These are phyloP conservation scores for Coturnix japonica DNA, from an alignment of 2,113 vertebrate genomes.

Conservation along the genomic window DNA sequence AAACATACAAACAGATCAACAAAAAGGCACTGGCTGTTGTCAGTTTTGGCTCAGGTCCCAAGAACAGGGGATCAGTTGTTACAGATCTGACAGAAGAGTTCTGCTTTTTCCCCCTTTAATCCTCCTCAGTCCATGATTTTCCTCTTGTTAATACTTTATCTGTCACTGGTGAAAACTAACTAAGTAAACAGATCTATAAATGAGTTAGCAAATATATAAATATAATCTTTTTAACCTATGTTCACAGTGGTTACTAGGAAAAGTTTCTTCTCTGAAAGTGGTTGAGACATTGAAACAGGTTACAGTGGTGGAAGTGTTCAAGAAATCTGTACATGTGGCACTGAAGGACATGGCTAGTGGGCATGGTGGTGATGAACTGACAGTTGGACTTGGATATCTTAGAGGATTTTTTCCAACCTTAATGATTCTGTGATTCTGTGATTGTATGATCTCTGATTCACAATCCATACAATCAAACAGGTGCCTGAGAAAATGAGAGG, in stretches of 20 bases:
- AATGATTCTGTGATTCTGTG: too few relatives aligned
- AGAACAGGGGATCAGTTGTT: rapidly evolving
- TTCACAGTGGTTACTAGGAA: neutral
- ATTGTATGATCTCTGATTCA: neutral
- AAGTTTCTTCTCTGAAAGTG: too few relatives aligned
- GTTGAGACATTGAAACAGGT: too few relatives aligned
- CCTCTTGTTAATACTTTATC: neutral
- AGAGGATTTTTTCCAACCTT: too few relatives aligned
- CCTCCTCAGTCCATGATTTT: neutral
- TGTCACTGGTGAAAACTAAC: neutral
- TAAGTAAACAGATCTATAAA: neutral
- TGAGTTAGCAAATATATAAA: too few relatives aligned
- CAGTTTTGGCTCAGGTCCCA: neutral
- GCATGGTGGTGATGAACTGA: too few relatives aligned
- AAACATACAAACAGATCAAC: neutral
- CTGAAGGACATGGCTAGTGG: too few relatives aligned
- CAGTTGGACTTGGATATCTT: too few relatives aligned
- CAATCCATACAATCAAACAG: neutral
- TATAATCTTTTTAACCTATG: neutral
- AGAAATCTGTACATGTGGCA: too few relatives aligned
- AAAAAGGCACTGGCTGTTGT: neutral
- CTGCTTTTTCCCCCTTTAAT: neutral
- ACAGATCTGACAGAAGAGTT: neutral
- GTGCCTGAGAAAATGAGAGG: neutral
- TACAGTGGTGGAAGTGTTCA: too few relatives aligned